A percentile compares a stretch with the other conserved stretches of the same genome.
These are phyloP conservation scores for Prionailurus viverrinus DNA, from an alignment of 2,113 vertebrate genomes.

Conservation along the genomic window DNA sequence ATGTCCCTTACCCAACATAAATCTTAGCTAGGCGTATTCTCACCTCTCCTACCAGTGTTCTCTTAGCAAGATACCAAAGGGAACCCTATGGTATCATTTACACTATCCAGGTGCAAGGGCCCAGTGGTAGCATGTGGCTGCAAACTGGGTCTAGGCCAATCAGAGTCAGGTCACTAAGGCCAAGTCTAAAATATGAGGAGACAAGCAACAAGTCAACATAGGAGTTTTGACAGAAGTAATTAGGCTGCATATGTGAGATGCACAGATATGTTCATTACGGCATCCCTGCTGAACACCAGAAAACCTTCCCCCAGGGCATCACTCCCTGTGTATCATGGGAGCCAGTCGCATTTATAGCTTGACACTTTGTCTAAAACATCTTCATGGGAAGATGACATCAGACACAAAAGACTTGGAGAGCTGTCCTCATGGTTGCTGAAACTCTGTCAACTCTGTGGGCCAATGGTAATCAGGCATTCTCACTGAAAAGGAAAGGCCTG, in stretches of 20 bases:
- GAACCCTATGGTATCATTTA: not conserved
- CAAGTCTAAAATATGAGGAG: not conserved
- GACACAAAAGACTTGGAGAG: not conserved
- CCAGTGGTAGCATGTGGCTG: not conserved
- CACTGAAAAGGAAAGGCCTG: not conserved
- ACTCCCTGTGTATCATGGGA: not conserved
- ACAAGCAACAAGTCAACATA: not conserved
- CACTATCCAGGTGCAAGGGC: rapidly evolving
- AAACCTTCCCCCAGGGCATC: not conserved
- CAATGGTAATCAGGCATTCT: not conserved
- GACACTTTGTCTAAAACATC: not conserved
- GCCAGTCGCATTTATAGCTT: not conserved
- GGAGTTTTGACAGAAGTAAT: not conserved
- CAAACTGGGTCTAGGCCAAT: not conserved
- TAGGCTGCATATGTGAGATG: not conserved
- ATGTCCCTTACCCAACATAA: not conserved
- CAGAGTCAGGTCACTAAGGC: not conserved
- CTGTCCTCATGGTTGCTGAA: not conserved
- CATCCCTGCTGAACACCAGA: not conserved
- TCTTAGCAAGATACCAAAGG: not conserved
- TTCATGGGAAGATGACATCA: not conserved
- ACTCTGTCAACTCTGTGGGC: not conserved
- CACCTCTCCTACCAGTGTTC: not conserved
- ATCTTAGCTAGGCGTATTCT: not conserved
- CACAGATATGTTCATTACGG: not conserved